Conservation (phyloP, 1,140 invertebrate genomes). For the Bombus consobrinus region DNA sequence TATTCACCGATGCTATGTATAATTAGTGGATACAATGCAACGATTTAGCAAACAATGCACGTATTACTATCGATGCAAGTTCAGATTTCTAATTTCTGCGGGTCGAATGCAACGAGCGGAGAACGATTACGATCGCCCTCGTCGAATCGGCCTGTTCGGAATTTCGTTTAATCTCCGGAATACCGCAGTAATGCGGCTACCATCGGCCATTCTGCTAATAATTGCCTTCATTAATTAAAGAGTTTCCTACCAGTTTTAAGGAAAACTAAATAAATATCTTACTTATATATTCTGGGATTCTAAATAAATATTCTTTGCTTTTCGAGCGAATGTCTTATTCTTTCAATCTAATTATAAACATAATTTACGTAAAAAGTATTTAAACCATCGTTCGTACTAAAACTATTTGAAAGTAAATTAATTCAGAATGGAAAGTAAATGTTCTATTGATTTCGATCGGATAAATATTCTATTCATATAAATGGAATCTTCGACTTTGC, state of each 20-base stretch:
- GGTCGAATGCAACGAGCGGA: neutral
- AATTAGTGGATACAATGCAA: neutral
- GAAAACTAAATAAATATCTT: neutral
- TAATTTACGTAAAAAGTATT: too few species aligned
- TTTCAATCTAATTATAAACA: too few species aligned
- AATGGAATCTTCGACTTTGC: too few species aligned
- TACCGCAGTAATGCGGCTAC: neutral
- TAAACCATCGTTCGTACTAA: too few species aligned
- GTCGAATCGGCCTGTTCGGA: neutral
- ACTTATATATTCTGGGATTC: neutral
- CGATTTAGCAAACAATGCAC: neutral
- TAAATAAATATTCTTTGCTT: neutral
- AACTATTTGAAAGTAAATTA: too few species aligned
- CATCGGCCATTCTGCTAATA: neutral
- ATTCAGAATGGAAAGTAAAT: too few species aligned
- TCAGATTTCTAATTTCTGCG: neutral
- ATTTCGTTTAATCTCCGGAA: slow-evolving; percentile 6
- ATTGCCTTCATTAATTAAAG: neutral
- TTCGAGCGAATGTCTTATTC: neutral
- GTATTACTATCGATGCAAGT: neutral
- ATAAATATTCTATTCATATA: too few species aligned
- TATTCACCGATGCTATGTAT: neutral
- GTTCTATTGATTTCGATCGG: too few species aligned
- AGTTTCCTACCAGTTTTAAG: too few species aligned
- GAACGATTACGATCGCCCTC: neutral